Base-by-base conservation (phyloP, 2,888 invertebrate species). In the Neoaliturus tenellus region DNA sequence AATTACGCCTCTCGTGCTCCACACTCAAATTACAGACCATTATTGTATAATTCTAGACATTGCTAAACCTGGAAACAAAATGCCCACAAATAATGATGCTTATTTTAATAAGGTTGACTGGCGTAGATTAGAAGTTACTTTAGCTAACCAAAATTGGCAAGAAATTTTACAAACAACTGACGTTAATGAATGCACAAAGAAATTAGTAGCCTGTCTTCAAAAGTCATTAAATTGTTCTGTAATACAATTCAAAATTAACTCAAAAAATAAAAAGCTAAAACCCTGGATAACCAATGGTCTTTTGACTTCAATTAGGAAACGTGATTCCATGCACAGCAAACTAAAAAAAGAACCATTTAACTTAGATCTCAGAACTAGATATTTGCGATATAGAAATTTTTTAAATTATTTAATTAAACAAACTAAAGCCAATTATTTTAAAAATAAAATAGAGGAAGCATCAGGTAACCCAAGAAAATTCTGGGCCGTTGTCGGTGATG, bases 381-480 rank as follows among this genome's bases (percentile, higher is more conserved):
- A 35, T 28, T 20, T n/a, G 4, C n/a, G 10, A 48, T 78, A 39
- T 25, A 78, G 78, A 78, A 78, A 78, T 17, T 6, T 78, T 12
- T 17, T 78, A 23, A 44, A 44, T 17, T 44, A 44, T 5, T 28
- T 51, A 17, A 78, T 78, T 3, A 78, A 78, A 14, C 78, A 39
- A 44, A 44, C 78, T 51, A 78, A 80, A 28, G 20, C 14, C 23
- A 80, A 23, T n/a, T 80, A 51, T 17, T 80, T 55, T 35, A 80
- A 80, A 31, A 55, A 51, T 28, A 31, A 80, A 39, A 80, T 80
- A 4, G 48, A 80, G 12, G 28, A 80, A 17, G 48, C 67, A 3
- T 17, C 67, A 0, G 33, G 67, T 12, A 33, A 67, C 23, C 4
- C 8, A 2, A 20, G 51, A 8, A 51, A 51, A 23, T 51, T 51